Conservation (phyloP, 1,140 invertebrate genomes). For the Lepidurus couesii region DNA sequence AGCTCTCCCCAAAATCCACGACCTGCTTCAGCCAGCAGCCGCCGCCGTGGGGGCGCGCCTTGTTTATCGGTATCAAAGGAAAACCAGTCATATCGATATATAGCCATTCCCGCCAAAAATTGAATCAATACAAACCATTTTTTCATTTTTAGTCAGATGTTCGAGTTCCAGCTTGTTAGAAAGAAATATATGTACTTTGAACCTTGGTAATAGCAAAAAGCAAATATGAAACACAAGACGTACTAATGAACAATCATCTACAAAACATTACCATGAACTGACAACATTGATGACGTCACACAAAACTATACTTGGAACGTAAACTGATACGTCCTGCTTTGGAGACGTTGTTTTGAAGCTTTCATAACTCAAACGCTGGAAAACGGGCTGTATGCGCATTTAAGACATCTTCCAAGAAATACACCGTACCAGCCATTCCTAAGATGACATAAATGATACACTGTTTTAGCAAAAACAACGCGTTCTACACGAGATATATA, state of each 20-base stretch:
- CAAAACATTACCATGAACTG: too few relatives aligned
- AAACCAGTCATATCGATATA: neutral
- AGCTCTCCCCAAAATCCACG: constrained; percentile 12
- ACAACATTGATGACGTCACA: too few relatives aligned
- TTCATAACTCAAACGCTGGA: constrained; percentile 50
- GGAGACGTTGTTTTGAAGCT: neutral
- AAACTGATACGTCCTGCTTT: neutral
- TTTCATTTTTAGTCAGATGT: too few relatives aligned
- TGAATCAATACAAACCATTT: neutral
- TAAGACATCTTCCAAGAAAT: constrained; percentile 60
- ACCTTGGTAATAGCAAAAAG: too few relatives aligned
- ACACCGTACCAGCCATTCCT: constrained; percentile 60
- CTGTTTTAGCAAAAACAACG: too few relatives aligned
- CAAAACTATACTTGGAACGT: too few relatives aligned
- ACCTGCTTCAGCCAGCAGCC: neutral
- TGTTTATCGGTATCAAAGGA: neutral
- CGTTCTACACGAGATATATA: neutral
- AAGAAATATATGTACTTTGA: too few relatives aligned
- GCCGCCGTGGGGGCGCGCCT: neutral
- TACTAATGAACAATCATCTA: too few relatives aligned
- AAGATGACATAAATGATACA: constrained; percentile 38
- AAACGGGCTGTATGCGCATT: constrained; percentile 58
- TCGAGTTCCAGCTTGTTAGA: too few relatives aligned
- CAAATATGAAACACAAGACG: too few relatives aligned
- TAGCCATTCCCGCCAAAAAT: neutral